Percentiles rank a stretch among this genome's conserved stretches.
These are phyloP conservation scores for Heterodera filipjevi DNA, from an alignment of 2,888 invertebrate genomes.

Conservation along the genomic window DNA sequence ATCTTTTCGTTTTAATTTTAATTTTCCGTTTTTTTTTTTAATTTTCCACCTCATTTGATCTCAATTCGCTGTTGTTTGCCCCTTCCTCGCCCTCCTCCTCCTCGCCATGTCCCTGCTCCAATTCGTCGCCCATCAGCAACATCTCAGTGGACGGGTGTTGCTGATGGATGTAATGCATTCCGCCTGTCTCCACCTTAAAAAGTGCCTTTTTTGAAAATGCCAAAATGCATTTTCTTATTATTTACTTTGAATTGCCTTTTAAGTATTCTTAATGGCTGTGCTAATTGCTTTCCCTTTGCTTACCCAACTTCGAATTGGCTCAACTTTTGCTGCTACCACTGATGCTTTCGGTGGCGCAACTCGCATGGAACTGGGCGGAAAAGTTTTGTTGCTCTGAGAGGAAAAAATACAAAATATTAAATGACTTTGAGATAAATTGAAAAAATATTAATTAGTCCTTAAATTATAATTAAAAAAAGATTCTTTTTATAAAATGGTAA, in stretches of 20 bases:
- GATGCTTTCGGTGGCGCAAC: neutral
- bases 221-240: neutral
- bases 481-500: no score
- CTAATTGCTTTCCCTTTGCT: no score
- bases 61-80: constrained; percentile 21
- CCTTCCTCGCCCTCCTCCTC: constrained; percentile 39
- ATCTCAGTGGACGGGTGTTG: constrained; percentile 33
- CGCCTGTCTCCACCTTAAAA: constrained; percentile 46
- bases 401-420: no score
- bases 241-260: no score
- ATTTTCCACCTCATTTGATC: constrained; percentile 3
- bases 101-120: constrained; percentile 38
- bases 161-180: constrained; percentile 46
- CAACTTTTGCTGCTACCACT: constrained; percentile 14
- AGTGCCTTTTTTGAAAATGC: neutral
- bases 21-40: neutral
- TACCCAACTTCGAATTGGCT: constrained; percentile 28
- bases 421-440: no score
- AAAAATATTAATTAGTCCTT: neutral
- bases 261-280: neutral
- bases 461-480: neutral
- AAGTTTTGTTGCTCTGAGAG: constrained; percentile 27
- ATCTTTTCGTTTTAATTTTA: neutral
- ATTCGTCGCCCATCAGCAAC: constrained; percentile 49
- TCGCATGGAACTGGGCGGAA: constrained; percentile 22